Percentiles rank a stretch among this genome's conserved stretches.
phyloP scores from a whole-genome alignment of 1,140 invertebrate species.

The Leptoteleia sp. region DNA sequence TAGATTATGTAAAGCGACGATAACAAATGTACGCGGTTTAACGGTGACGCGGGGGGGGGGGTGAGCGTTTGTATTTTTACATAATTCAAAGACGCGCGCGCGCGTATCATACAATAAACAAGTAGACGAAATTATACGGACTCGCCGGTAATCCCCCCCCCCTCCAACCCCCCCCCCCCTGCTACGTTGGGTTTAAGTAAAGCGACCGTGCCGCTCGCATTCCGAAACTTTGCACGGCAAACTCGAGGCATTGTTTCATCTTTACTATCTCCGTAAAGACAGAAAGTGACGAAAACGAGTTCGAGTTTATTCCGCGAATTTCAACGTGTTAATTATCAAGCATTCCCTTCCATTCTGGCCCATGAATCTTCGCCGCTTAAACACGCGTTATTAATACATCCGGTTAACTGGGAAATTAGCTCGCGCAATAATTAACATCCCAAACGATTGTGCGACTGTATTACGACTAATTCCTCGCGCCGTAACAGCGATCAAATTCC shows the following conservation, averaged over 20 bases:
- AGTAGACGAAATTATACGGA: conserved; percentile 59
- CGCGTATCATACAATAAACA: conserved; percentile 59
- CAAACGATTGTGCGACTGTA: conserved; percentile 38
- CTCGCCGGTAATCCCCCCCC: conserved; percentile 49
- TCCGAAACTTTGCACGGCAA: conserved; percentile 57
- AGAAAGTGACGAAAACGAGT: conserved; percentile 63
- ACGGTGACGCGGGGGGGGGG: conserved; percentile 49
- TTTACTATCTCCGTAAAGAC: conserved; percentile 62
- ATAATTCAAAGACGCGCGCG: conserved; percentile 51
- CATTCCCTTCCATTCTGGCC: conserved; percentile 31
- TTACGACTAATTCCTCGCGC: conserved; percentile 27
- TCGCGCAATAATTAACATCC: conserved; percentile 47
- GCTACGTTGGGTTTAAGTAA: conserved; percentile 53
- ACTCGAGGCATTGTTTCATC: conserved; percentile 61
- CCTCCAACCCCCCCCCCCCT: too few relatives aligned
- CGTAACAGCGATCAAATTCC: too few relatives aligned
- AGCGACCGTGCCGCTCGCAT: conserved; percentile 56
- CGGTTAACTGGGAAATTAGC: conserved; percentile 44
- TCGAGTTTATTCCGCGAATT: conserved; percentile 56
- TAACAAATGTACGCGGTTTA: conserved; percentile 56
- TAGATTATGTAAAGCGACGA: conserved; percentile 55
- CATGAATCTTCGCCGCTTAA: conserved; percentile 44
- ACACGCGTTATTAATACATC: conserved; percentile 53
- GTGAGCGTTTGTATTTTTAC: conserved; percentile 56
- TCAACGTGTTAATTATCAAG: conserved; percentile 63